Base-by-base conservation (phyloP, 2,113 vertebrate species). In the Eretmochelys imbricata region DNA sequence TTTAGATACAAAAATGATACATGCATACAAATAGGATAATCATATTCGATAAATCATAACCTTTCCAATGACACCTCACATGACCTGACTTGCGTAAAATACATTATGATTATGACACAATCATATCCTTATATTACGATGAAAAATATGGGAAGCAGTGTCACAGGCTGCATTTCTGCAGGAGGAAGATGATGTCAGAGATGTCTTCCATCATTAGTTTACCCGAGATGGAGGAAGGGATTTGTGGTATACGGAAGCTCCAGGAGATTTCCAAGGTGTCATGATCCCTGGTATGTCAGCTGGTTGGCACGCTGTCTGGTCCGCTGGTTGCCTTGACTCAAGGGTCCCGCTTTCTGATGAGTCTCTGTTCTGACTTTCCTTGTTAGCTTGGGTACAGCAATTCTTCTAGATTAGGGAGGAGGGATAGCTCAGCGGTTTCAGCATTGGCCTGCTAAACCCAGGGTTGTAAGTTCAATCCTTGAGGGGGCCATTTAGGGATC, bases 281-380 rank as follows among this genome's bases (percentile, higher is more conserved):
- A 49, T 27, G 51, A 0, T 9, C 35, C 89, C 84, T 53, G 88
- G 42, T 22, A 85, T 84, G 29, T n/a, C 93, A 84, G 57, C 93
- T 87, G 57, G 57, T 7, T 87, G 81, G 93, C 72, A 25, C 48
- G 29, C 0, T 5, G 82, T 81, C 78, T 51, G 57, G 81, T 24
- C 87, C 46, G 13, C 13, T 88, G 57, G 17, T 55, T 79, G 75
- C 57, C 16, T 94, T 83, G 35, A 72, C 10, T 89, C 49, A 53
- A 0, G 0, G 17, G 11, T 25, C 72, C 10, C 0, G 0, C 24
- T 72, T 84, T 76, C 55, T 78, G 65, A 51, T 57, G 62, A 65
- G 83, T 80, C 55, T 76, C 27, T 31, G 55, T 84, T 88, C 51
- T 82, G 46, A 27, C 85, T 83, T 46, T 79, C 80, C 53, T 27